Percentiles rank a stretch among this genome's conserved stretches.
Evolutionary conservation across 2,113 vertebrate genomes (phyloP).

Genomic region (Ellobius talpinus): DNA sequence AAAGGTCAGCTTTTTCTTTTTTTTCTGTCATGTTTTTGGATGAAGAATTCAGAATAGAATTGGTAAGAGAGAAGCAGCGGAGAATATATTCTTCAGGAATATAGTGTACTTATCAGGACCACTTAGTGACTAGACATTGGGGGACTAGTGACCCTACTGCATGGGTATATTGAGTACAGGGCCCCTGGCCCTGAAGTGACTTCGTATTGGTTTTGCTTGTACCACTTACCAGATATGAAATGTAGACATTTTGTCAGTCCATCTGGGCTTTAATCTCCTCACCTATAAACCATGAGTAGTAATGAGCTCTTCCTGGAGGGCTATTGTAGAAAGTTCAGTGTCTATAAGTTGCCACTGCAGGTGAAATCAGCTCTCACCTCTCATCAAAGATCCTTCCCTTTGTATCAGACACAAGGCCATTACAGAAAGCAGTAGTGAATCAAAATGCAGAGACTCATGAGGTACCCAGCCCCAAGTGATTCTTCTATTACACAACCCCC

Average conservation of each 20-base stretch:
- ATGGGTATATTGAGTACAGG: background rate
- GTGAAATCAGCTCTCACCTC: background rate
- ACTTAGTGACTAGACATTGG: background rate
- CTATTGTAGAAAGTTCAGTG: background rate
- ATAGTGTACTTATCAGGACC: background rate
- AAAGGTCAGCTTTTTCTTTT: background rate
- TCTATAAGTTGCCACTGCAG: background rate
- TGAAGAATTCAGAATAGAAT: background rate
- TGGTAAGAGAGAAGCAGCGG: background rate
- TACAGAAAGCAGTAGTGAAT: background rate
- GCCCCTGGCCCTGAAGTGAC: background rate
- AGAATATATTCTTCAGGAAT: conserved; percentile 31
- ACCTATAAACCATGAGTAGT: background rate
- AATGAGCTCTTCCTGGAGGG: background rate
- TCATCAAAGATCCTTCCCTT: background rate
- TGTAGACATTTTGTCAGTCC: background rate
- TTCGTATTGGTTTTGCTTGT: background rate
- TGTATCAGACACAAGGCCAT: background rate
- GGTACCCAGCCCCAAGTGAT: background rate
- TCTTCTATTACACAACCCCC: background rate
- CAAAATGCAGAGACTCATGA: background rate
- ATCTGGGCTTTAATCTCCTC: background rate
- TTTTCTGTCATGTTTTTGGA: background rate
- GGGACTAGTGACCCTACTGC: too few species aligned
- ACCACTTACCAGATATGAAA: background rate